Evolutionary conservation across 2,113 vertebrate genomes (phyloP).

Genomic region (Carassius carassius): DNA sequence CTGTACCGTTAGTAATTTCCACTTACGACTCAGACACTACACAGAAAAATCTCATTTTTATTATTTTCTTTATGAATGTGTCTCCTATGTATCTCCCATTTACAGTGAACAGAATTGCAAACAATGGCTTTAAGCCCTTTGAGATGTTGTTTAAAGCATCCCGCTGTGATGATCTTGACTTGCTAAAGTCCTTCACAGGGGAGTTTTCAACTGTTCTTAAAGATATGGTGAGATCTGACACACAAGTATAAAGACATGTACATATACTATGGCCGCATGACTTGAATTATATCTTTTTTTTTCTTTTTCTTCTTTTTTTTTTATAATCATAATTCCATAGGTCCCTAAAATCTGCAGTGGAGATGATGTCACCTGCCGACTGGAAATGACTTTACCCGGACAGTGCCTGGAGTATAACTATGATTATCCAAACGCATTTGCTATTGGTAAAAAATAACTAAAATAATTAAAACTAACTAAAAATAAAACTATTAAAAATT

Average conservation of each 20-base stretch:
- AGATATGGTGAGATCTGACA: constrained; percentile 81
- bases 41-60: neutral
- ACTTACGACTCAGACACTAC: neutral
- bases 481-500: too few relatives aligned
- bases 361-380: constrained; percentile 87
- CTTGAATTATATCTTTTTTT: constrained; percentile 70
- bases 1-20: neutral
- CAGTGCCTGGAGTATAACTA: constrained; percentile 98
- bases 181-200: constrained; percentile 86
- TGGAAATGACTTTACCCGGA: constrained; percentile 87
- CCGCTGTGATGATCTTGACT: constrained; percentile 85
- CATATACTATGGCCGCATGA: constrained; percentile 3
- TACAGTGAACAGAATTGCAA: constrained; percentile 92
- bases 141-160: constrained; percentile 95
- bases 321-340: constrained; percentile 67
- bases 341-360: constrained; percentile 90
- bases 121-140: constrained; percentile 94
- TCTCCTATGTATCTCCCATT: constrained; percentile 54
- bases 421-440: constrained; percentile 97
- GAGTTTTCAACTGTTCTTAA: constrained; percentile 87
- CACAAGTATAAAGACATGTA: neutral
- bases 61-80: neutral
- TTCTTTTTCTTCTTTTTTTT: neutral
- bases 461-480: too few relatives aligned
- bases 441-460: constrained; percentile 78